A percentile compares a stretch with the other conserved stretches of the same genome.
Conservation (phyloP, 2,797 vertebrate genomes). For the Myripristis jacobus region DNA sequence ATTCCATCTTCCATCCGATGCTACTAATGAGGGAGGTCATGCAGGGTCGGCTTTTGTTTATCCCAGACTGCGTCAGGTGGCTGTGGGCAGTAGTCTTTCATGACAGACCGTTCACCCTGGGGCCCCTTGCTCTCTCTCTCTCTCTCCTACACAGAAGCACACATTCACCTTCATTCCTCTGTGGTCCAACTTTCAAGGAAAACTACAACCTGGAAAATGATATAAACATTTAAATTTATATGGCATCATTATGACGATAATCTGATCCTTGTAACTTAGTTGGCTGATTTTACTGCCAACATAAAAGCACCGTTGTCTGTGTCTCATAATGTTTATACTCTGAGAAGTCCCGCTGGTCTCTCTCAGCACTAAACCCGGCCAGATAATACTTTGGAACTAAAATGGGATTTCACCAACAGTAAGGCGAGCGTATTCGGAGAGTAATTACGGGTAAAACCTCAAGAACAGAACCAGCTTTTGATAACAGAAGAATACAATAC, state of each 20-base stretch:
- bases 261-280: constrained; percentile 65
- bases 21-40: constrained; percentile 78
- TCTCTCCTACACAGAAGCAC: constrained; percentile 29
- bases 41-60: constrained; percentile 67
- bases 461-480: constrained; percentile 55
- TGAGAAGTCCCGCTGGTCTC: constrained; percentile 59
- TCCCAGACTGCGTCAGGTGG: constrained; percentile 51
- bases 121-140: constrained; percentile 8
- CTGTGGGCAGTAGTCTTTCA: constrained; percentile 34
- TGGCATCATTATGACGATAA: constrained; percentile 56
- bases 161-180: constrained; percentile 9
- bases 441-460: constrained; percentile 57
- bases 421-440: constrained; percentile 43
- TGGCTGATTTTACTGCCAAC: constrained; percentile 61
- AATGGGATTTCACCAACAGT: constrained; percentile 44
- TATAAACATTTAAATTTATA: constrained; percentile 52
- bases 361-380: constrained; percentile 46
- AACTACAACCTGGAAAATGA: constrained; percentile 32
- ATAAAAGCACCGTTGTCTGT: constrained; percentile 63
- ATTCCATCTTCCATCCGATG: constrained; percentile 55
- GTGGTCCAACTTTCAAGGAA: constrained; percentile 6
- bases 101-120: constrained; percentile 22
- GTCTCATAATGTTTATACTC: constrained; percentile 76
- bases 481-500: constrained; percentile 57
- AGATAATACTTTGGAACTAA: constrained; percentile 54